Conservation (phyloP, 2,888 invertebrate genomes). For the Erebia ligea region DNA sequence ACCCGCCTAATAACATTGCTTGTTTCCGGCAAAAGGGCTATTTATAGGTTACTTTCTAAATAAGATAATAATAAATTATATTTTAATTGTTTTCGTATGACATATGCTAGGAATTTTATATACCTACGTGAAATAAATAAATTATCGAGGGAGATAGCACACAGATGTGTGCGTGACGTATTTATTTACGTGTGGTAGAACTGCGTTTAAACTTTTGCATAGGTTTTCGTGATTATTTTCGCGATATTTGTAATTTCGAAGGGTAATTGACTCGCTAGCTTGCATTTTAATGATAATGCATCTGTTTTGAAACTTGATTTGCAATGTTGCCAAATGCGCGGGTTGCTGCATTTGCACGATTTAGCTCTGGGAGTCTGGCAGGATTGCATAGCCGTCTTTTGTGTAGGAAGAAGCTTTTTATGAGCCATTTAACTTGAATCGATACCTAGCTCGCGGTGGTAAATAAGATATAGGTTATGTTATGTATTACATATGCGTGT, state of each 20-base stretch:
- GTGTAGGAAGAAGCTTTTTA: conserved; percentile 44
- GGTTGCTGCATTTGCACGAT: conserved; percentile 35
- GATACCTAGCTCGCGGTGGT: conserved; percentile 39
- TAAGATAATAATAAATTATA: conserved; percentile 49
- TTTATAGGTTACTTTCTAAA: conserved; percentile 70
- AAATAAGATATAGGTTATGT: conserved; percentile 41
- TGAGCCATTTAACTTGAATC: conserved; percentile 41
- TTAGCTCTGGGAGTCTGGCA: conserved; percentile 45
- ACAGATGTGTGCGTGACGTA: conserved; percentile 51
- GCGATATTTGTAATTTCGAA: conserved; percentile 48
- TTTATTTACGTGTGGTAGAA: conserved; percentile 52
- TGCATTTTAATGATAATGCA: conserved; percentile 58
- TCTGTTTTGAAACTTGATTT: conserved; percentile 60
- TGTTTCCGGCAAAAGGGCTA: conserved; percentile 61
- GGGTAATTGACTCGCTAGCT: conserved; percentile 48
- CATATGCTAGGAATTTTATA: conserved; percentile 49
- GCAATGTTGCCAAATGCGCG: conserved; percentile 59
- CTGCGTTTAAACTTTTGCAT: conserved; percentile 41
- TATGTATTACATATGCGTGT: conserved; percentile 41
- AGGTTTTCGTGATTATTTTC: conserved; percentile 50
- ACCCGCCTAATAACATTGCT: conserved; percentile 59
- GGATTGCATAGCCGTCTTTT: conserved; percentile 57
- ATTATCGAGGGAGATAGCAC: conserved; percentile 43
- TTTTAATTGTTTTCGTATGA: conserved; percentile 43
- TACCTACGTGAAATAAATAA: conserved; percentile 39